Evolutionary conservation across 2,113 vertebrate species (phyloP), one percentile per base, ranked within the genome.

Genomic region (Lampris incognitus): DNA sequence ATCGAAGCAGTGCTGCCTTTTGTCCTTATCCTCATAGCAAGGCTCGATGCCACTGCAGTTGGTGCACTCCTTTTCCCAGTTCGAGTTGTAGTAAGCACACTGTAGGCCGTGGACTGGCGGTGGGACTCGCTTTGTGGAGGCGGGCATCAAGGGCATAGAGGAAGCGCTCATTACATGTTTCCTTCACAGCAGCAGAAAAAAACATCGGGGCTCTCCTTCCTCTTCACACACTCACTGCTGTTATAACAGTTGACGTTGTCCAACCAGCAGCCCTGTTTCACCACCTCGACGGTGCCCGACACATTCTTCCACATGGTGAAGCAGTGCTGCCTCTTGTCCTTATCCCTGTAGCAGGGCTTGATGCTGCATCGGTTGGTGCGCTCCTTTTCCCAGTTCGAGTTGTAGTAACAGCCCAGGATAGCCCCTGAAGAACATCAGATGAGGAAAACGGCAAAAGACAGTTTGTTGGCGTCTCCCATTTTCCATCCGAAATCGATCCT

Each of bases 231-330:
- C 41, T 3, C 73, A 98, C 98, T 24, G 24, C 97, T 98, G 94
- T 99, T 97, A 38, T 99, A 99, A 87, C 98, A 99, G 92, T 99
- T 98, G 93, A 98, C 95, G 78, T 99, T 97, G 85, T 99, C 98
- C 70, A 99, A 94, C 98, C 98, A 99, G 94, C 98, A 99, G 69
- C 98, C 98, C 85, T 99, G 97, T 88, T 98, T 98, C 65, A 99
- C 96, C 5, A 98, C 94, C 92, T 98, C 97, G 85, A 99, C 94
- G 37, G 92, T 92, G 52, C 98, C 98, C 6, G 98, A 99, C 86
- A 94, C 94, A 77, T 99, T 99, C 93, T 97, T 99, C 98, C 98
- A 99, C 0, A 97, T 98, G 87, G 98, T 97, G 87, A 98, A 99
- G 88, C 98, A 99, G 93, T 99, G 98, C 52, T 93, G 72, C 2